Conservation (phyloP, 1,140 invertebrate genomes). For the Cotesia vestalis region DNA sequence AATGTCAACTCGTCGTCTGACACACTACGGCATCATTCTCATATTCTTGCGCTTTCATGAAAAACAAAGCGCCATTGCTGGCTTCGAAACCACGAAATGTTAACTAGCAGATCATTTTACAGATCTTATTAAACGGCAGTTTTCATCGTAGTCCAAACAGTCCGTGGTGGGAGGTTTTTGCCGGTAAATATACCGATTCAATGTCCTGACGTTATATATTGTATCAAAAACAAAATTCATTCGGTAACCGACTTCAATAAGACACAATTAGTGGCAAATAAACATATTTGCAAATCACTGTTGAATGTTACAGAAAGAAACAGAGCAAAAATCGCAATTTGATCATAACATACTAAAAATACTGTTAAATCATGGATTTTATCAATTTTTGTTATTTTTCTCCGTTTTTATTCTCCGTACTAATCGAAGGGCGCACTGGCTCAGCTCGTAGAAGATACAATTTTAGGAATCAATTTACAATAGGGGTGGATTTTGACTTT, state of each 20-base stretch:
- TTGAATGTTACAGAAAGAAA: not conserved
- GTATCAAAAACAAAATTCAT: not conserved
- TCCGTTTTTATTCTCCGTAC: no score
- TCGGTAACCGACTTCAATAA: no score
- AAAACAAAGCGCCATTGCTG: conserved; percentile 30
- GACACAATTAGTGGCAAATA: no score
- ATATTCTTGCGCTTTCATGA: not conserved
- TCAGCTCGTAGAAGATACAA: no score
- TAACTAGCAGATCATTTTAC: conserved; percentile 13
- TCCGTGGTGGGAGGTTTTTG: conserved; percentile 20
- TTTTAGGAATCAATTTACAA: no score
- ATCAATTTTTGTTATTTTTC: no score
- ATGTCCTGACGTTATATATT: not conserved
- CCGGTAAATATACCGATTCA: conserved; percentile 4
- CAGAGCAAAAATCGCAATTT: not conserved
- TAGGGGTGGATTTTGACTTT: no score
- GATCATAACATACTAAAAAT: not conserved
- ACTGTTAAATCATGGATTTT: no score
- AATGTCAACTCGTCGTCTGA: no score
- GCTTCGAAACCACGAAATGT: conserved; percentile 29
- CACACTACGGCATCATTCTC: no score
- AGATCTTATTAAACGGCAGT: not conserved
- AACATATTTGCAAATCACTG: not conserved
- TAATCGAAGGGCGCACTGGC: no score
- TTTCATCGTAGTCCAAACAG: conserved; percentile 6